These are phyloP conservation scores for Cavia aperea DNA, from an alignment of 2,113 vertebrate species.

Conservation along the genomic window DNA sequence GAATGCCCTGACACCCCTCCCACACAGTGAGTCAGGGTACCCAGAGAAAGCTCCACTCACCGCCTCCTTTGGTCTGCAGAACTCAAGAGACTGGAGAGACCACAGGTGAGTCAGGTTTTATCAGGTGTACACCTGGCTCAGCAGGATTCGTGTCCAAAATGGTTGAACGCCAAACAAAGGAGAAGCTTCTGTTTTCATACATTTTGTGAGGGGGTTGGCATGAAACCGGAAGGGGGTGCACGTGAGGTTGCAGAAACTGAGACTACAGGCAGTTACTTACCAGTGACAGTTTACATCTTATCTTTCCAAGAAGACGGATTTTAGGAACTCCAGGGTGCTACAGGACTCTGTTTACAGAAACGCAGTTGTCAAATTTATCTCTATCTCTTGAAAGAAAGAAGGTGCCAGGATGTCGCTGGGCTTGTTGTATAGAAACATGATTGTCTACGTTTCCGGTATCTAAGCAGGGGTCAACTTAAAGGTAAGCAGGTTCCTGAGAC, in stretches of 20 bases:
- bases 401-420: not conserved
- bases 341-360: not conserved
- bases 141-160: not conserved
- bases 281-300: not conserved
- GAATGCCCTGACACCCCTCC: not conserved
- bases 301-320: not conserved
- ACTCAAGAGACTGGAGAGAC: not conserved
- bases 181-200: not conserved
- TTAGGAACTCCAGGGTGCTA: not conserved
- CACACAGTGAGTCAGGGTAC: not conserved
- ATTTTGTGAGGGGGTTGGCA: not conserved
- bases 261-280: not conserved
- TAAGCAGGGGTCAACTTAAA: not conserved
- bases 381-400: not conserved
- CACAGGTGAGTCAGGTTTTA: not conserved
- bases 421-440: not conserved
- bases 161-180: not conserved
- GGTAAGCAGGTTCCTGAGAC: not conserved
- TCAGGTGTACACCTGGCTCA: not conserved
- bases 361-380: not conserved
- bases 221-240: not conserved
- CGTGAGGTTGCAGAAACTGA: not conserved
- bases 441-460: not conserved
- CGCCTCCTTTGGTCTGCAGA: not conserved
- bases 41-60: not conserved